A percentile compares a stretch with the other conserved stretches of the same genome.
phyloP scores from a whole-genome alignment of 2,888 invertebrate species.

The Nymphalis urticae region DNA sequence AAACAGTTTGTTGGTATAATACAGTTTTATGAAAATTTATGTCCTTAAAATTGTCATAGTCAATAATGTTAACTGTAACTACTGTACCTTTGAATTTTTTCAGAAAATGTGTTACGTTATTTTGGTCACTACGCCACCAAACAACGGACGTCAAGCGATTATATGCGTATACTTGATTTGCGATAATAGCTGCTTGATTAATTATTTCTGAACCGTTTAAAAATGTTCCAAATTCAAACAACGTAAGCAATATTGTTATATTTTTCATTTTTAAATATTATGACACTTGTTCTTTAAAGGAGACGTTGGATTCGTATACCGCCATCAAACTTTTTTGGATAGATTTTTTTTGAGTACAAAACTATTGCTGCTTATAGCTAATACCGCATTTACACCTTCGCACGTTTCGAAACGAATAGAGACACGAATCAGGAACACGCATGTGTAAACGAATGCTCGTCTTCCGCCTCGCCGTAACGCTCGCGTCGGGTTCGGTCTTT shows the following conservation, averaged over 20 bases:
- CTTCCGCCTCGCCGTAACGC: no score
- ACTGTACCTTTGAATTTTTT: neutral
- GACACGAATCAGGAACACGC: no score
- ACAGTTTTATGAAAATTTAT: neutral
- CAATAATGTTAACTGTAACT: neutral
- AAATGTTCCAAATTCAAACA: neutral
- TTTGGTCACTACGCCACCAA: neutral
- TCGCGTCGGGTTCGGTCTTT: no score
- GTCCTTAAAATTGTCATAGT: neutral
- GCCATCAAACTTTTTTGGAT: no score
- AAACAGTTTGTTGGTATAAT: neutral
- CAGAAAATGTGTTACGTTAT: neutral
- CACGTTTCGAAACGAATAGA: no score
- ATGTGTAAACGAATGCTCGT: no score
- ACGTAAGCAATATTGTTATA: neutral
- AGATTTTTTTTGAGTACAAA: no score
- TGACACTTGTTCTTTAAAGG: no score
- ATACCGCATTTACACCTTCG: no score
- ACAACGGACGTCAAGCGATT: neutral
- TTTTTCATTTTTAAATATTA: neutral
- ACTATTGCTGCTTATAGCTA: no score
- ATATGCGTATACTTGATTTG: neutral
- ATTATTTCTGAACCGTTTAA: neutral
- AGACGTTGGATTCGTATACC: no score
- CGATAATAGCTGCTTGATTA: neutral